Evolutionary conservation across 2,797 vertebrate genomes (phyloP), one percentile per base, ranked within the genome.

Genomic region (Myotis pilosus): DNA sequence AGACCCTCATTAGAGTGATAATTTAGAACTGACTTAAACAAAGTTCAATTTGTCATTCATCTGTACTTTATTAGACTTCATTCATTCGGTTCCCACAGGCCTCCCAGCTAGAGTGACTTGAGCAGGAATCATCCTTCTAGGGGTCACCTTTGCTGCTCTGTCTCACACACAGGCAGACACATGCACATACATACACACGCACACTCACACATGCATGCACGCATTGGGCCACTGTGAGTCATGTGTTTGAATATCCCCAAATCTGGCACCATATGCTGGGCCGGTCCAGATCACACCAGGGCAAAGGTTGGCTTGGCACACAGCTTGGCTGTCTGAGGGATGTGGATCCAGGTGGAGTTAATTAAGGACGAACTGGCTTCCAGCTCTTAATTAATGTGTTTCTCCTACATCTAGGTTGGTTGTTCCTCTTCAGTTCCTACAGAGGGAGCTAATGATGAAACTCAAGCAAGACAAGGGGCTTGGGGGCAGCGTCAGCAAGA

Each of bases 291-390:
- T 85, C 41, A 69, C 38, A 91, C 25, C 15, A 92, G 55, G 72
- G 28, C 75, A 72, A 74, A 87, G 3, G 55, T 4, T 64, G 44
- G 80, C 55, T 92, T 95, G 92, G 68, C 51, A 81, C 71, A 80
- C 9, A 30, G 22, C 55, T 85, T 79, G 47, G 30, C 19, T 78
- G 33, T 25, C n/a, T 25, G 62, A 89, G 66, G n/a, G 55, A 72
- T 76, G 3, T 92, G 49, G 71, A 85, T 92, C 87, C 57, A n/a
- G 44, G 15, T 69, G 44, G 75, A 89, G 81, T 84, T 92, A 91
- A 90, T 78, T 91, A 79, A 78, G 83, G 36, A 47, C 91, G 25
- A 91, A 89, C 25, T 1, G 4, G 44, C 57, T 85, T 93, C 33
- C 47, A 74, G 60, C 19, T 89, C 60, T 38, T 94, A 72, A 85